These are phyloP conservation scores for Eurystomus gularis DNA, from an alignment of 2,113 vertebrate species.

Conservation along the genomic window DNA sequence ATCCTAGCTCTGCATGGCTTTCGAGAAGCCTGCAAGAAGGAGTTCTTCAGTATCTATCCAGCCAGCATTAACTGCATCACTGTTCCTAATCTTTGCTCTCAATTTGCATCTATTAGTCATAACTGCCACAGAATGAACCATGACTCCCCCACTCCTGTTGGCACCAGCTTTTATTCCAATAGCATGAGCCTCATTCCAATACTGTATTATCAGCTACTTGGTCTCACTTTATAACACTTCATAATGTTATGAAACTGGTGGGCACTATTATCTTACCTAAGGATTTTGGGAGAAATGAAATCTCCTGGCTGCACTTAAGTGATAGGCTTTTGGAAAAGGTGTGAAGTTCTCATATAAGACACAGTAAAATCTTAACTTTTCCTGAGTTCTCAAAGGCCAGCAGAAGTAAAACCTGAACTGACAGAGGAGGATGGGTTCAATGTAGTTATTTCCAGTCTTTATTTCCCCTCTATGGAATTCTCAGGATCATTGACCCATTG, in stretches of 20 bases:
- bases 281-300: not conserved
- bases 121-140: not conserved
- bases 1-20: not conserved
- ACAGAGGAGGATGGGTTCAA: not conserved
- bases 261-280: not conserved
- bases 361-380: not conserved
- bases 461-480: not conserved
- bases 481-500: not conserved
- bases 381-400: not conserved
- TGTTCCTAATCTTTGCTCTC: not conserved
- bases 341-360: not conserved
- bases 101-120: slow-evolving; percentile 35
- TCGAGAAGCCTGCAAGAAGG: not conserved
- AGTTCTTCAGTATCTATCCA: not conserved
- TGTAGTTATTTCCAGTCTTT: not conserved
- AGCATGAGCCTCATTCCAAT: not conserved
- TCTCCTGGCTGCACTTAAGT: not conserved
- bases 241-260: not conserved
- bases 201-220: not conserved
- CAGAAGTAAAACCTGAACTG: not conserved
- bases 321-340: not conserved
- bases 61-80: not conserved
- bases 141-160: not conserved
- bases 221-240: not conserved
- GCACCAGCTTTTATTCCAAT: not conserved